Conservation (phyloP, 2,113 vertebrate genomes). For the Pungitius pungitius region DNA sequence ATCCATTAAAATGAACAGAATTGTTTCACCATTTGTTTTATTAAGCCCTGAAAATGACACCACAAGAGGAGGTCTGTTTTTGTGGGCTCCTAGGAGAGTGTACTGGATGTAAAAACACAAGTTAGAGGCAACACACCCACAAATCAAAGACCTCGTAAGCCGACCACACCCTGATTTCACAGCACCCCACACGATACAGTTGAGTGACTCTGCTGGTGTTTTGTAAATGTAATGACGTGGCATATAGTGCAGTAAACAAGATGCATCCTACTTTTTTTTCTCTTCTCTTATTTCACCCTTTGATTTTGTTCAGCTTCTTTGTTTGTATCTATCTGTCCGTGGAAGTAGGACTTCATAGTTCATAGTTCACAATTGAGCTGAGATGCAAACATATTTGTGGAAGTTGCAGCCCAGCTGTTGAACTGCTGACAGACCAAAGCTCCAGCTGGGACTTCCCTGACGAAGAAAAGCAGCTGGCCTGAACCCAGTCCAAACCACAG, state of each 20-base stretch:
- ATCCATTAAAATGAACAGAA: constrained; percentile 49
- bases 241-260: neutral
- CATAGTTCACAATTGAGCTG: neutral
- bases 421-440: constrained; percentile 20
- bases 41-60: constrained; percentile 58
- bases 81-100: constrained; percentile 46
- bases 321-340: neutral
- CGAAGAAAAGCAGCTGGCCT: constrained; percentile 47
- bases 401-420: constrained; percentile 12
- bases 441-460: neutral
- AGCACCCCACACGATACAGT: constrained; percentile 1
- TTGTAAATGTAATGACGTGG: neutral
- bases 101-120: constrained; percentile 51
- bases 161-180: constrained; percentile 37
- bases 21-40: constrained; percentile 67
- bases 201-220: constrained; percentile 14
- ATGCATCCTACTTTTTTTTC: too few species aligned
- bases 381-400: constrained; percentile 3
- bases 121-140: constrained; percentile 41
- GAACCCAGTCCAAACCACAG: constrained; percentile 60
- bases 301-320: neutral
- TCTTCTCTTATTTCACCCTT: neutral
- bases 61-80: constrained; percentile 44
- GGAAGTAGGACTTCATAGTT: neutral
- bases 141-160: constrained; percentile 45